These are phyloP conservation scores for Drosophila sechellia DNA, from an alignment of 1,140 invertebrate genomes.

Conservation along the genomic window DNA sequence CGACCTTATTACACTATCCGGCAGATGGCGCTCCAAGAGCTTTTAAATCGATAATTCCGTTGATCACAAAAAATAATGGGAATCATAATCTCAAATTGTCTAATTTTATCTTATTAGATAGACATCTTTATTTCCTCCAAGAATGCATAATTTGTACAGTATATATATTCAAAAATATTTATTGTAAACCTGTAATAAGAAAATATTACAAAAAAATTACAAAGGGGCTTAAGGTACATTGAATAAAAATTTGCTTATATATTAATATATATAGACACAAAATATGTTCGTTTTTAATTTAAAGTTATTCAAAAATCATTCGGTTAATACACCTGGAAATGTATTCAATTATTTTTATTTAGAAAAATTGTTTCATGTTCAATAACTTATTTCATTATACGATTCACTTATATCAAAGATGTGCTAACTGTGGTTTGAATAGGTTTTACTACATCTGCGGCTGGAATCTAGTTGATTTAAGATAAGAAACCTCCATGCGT, in stretches of 20 bases:
- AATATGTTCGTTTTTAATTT: constrained; percentile 20
- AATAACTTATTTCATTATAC: constrained; percentile 36
- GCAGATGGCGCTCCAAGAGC: constrained; percentile 19
- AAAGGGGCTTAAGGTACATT: constrained; percentile 6
- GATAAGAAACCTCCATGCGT: background rate
- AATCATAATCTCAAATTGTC: background rate
- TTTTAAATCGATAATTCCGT: background rate
- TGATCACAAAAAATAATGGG: background rate
- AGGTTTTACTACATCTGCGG: constrained; percentile 6
- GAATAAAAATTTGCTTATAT: constrained; percentile 9
- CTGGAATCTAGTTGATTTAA: constrained; percentile 14
- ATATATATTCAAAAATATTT: constrained; percentile 20
- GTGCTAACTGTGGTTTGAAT: constrained; percentile 39
- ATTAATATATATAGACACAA: background rate
- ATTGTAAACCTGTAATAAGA: constrained; percentile 45
- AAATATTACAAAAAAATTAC: constrained; percentile 34
- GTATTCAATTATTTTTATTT: constrained; percentile 43
- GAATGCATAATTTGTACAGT: constrained; percentile 30
- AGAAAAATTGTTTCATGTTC: constrained; percentile 21
- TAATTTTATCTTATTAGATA: background rate
- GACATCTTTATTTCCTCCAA: constrained; percentile 46
- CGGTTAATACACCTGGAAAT: constrained; percentile 27
- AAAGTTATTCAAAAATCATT: constrained; percentile 38
- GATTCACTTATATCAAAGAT: constrained; percentile 29
- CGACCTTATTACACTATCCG: background rate